Conservation (phyloP, 1,140 invertebrate genomes). For the Sitobion miscanthi region DNA sequence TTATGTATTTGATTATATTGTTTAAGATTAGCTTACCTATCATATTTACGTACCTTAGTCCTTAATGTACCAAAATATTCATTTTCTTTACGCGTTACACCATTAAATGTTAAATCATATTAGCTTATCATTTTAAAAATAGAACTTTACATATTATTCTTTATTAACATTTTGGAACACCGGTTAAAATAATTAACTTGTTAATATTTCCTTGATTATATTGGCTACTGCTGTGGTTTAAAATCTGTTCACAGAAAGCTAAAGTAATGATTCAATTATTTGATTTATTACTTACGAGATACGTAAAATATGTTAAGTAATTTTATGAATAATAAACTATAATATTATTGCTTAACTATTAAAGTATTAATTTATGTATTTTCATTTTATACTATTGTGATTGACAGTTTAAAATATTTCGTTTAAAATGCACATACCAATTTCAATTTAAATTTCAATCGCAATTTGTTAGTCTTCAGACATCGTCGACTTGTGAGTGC, state of each 20-base stretch:
- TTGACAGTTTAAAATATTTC: neutral
- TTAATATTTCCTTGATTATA: neutral
- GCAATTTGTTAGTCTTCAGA: neutral
- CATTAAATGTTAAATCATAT: neutral
- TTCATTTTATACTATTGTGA: neutral
- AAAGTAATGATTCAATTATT: neutral
- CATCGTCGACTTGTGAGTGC: neutral
- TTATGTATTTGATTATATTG: neutral
- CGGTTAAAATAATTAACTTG: neutral
- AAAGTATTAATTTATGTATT: neutral
- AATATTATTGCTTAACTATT: neutral
- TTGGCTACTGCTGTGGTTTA: neutral
- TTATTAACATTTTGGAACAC: neutral
- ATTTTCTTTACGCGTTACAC: neutral
- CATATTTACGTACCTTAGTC: neutral
- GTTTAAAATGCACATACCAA: neutral
- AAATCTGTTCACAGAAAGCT: neutral
- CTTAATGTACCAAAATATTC: neutral
- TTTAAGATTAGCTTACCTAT: neutral
- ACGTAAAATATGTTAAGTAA: neutral
- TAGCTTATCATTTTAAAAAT: neutral
- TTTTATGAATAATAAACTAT: slow-evolving; percentile 21
- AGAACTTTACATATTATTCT: neutral
- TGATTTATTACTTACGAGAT: neutral
- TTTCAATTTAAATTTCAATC: slow-evolving; percentile 13